A percentile compares a stretch with the other conserved stretches of the same genome.
phyloP scores from a whole-genome alignment of 2,888 invertebrate species.

The Rotaria socialis region DNA sequence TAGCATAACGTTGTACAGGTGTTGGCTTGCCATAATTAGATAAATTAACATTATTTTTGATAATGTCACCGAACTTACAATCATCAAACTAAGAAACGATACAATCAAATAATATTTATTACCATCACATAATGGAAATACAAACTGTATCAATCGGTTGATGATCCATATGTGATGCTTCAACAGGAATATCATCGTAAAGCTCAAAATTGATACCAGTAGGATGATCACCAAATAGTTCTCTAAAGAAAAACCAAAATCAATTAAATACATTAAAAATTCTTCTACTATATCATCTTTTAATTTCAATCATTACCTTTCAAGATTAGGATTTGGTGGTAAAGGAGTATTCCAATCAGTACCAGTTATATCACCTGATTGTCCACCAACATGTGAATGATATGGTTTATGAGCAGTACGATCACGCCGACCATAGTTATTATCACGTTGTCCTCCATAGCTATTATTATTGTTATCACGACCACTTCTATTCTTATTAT shows the following conservation, averaged over 20 bases:
- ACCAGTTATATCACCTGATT: constrained; percentile 4
- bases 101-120: neutral
- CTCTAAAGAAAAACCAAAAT: neutral
- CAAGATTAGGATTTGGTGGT: neutral
- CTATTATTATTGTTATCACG: neutral
- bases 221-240: constrained; percentile 48
- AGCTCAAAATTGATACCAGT: constrained; percentile 99
- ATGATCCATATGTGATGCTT: constrained; percentile 38
- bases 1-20: constrained; percentile 84
- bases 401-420: neutral
- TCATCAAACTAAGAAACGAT: constrained; percentile 38
- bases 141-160: neutral
- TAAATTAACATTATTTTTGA: constrained; percentile 68
- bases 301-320: neutral
- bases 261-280: no score
- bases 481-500: neutral
- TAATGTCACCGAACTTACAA: constrained; percentile 36
- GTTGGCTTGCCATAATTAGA: constrained; percentile 79
- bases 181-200: constrained; percentile 99
- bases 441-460: constrained; percentile 16
- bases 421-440: neutral
- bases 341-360: constrained; percentile 28
- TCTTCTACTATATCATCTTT: no score
- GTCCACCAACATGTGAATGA: constrained; percentile 7
- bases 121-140: neutral